Base-by-base conservation (phyloP, 2,113 vertebrate genomes). In the Sapajus apella region DNA sequence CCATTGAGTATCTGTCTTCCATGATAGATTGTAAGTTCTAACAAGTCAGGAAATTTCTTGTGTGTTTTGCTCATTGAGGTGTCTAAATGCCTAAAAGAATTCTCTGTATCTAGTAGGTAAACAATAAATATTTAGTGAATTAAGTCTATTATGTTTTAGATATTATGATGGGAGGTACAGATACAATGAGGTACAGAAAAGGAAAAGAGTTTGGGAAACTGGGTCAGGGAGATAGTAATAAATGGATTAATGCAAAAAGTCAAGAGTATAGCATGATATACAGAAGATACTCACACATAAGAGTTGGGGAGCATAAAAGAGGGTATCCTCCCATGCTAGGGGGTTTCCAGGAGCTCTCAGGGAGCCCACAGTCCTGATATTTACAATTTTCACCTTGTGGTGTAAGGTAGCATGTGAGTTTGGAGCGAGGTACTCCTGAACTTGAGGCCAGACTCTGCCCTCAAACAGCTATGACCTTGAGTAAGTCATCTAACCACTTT, bases 21-120 rank as follows among this genome's bases (percentile, higher is more conserved):
- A 16, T 13, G 23, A 70, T 10, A 58, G 83, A 70, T 52, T 58
- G 3, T 37, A 43, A 76, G 7, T 95, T 81, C 83, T 66, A n/a
- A 3, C 17, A 50, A 89, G 37, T 35, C 18, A 64, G 43, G 21
- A 6, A 6, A 40, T 58, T 76, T 61, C 55, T 43, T 47, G 45
- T 73, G 16, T 72, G 10, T 66, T 91, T 95, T 90, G 35, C 70
- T 94, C 64, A 70, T 9, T 12, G n/a, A 93, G 35, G 12, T 56
- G 21, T 40, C 40, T 18, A 80, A 32, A 18, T 37, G 0, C 55
- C 40, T 72, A 8, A 32, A 80, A 50, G 30, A 55, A 30, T 55
- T 68, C 16, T 37, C 10, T 56, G 8, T 35, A 52, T 55, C 27
- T 76, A 55, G 27, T 37, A 50, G 37, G 21, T 58, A 6, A 58